phyloP scores from a whole-genome alignment of 2,113 vertebrate genomes.

The Myotis davidii region DNA sequence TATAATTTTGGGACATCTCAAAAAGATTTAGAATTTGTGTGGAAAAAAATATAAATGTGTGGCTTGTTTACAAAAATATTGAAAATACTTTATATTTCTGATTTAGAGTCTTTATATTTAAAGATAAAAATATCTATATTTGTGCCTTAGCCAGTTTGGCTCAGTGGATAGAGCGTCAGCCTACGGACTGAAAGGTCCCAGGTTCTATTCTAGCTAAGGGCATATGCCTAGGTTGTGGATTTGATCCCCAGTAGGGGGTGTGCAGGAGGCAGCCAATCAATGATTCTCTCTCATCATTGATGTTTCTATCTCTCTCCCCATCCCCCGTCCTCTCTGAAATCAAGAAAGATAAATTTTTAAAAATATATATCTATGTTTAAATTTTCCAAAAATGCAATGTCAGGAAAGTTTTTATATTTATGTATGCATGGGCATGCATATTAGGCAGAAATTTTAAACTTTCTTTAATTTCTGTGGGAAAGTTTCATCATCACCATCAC shows the following conservation, averaged over 20 bases:
- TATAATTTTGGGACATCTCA: background rate
- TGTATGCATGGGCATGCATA: background rate
- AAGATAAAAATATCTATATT: background rate
- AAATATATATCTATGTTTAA: background rate
- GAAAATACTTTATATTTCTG: background rate
- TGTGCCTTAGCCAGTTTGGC: background rate
- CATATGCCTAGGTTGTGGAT: too few relatives aligned
- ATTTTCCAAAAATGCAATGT: background rate
- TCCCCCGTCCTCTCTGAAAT: too few relatives aligned
- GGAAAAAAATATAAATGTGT: background rate
- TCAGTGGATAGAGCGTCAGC: too few relatives aligned
- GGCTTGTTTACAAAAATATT: background rate
- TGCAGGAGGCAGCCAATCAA: too few relatives aligned
- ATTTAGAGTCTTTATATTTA: background rate
- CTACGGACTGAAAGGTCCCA: too few relatives aligned
- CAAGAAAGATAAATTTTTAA: too few relatives aligned
- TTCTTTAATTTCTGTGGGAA: background rate
- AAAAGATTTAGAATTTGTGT: background rate
- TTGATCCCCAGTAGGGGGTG: too few relatives aligned
- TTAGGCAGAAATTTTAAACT: background rate
- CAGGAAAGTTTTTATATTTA: background rate
- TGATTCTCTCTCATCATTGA: too few relatives aligned
- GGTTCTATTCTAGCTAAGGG: too few relatives aligned
- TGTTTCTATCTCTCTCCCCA: too few relatives aligned
- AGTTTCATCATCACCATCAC: background rate